Base-by-base conservation (phyloP, 2,797 vertebrate genomes). In the Limnodromus scolopaceus region DNA sequence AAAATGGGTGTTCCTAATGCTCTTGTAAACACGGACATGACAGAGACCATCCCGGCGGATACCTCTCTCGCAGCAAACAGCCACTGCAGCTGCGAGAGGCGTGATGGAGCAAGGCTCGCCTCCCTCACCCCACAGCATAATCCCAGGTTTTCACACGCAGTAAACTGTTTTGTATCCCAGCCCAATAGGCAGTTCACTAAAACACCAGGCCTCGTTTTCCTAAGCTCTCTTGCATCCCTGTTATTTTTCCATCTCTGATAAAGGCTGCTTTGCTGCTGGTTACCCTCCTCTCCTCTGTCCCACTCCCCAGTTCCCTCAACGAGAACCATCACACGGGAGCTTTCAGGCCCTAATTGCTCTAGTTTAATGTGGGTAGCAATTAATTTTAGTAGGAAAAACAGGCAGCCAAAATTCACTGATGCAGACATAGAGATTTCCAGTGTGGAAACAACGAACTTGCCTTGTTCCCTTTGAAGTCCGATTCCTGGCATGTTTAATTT, bases 331-430 rank as follows among this genome's bases (percentile, higher is more conserved):
- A 4, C 1, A 2, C 4, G 1, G 55, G 39, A 94, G 68, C 28
- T 85, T 95, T 94, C 92, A 24, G 55, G 41, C 28, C 65, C 51
- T 96, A 95, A 96, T 66, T 92, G 51, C 27, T 81, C 79, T 43
- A 36, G 80, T 89, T 84, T 76, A 92, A 28, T 3, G 3, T 39
- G 55, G 81, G 45, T 30, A 57, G 66, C 69, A 87, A 95, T 92
- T 98, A 96, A 94, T 93, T 96, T 89, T 82, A 84, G 80, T 78
- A 94, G 93, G 87, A 95, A 97, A 96, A 88, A 89, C 58, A 89
- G 64, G 32, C 41, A 94, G 79, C 86, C 93, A 94, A 87, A 94
- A 89, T 91, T 94, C 79, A 48, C 69, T 66, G 66, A 57, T 89
- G 87, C 86, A 89, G 51, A 79, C 78, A 46, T 4, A 68, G 88